Conservation (phyloP, 2,888 invertebrate genomes). For the Diplolepis rosae region DNA sequence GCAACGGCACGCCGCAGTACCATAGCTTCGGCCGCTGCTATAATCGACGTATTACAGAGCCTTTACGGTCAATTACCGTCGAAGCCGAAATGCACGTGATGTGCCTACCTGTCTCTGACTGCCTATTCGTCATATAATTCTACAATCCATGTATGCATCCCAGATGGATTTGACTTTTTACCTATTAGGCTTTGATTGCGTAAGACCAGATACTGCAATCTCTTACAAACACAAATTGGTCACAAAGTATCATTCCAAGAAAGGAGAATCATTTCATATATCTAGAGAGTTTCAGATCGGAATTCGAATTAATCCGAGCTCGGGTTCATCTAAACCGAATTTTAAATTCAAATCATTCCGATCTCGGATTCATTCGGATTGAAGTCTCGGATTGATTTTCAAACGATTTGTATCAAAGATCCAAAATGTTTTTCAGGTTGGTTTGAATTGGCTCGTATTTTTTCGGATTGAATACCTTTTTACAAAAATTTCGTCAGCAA, state of each 20-base stretch:
- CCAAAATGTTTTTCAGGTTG: no score
- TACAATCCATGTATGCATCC: not conserved
- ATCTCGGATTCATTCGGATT: no score
- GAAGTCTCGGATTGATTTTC: no score
- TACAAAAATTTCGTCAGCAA: no score
- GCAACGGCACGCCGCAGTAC: conserved; percentile 49
- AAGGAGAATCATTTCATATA: not conserved
- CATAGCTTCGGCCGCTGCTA: conserved; percentile 42
- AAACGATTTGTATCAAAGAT: no score
- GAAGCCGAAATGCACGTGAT: conserved; percentile 52
- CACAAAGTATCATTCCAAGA: not conserved
- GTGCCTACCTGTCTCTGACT: conserved; percentile 40
- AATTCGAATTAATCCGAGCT: no score
- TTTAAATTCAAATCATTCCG: no score
- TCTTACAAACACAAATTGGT: not conserved
- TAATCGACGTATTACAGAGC: conserved; percentile 60
- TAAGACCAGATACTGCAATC: not conserved
- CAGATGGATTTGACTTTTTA: not conserved
- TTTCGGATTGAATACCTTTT: no score
- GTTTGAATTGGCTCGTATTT: no score
- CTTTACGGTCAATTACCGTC: conserved; percentile 60
- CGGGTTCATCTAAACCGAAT: no score
- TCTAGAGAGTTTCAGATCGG: no score
- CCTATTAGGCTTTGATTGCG: not conserved
- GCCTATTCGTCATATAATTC: conserved; percentile 34